Evolutionary conservation across 2,797 vertebrate species (phyloP), one percentile per base, ranked within the genome.

Genomic region (Helostoma temminkii): DNA sequence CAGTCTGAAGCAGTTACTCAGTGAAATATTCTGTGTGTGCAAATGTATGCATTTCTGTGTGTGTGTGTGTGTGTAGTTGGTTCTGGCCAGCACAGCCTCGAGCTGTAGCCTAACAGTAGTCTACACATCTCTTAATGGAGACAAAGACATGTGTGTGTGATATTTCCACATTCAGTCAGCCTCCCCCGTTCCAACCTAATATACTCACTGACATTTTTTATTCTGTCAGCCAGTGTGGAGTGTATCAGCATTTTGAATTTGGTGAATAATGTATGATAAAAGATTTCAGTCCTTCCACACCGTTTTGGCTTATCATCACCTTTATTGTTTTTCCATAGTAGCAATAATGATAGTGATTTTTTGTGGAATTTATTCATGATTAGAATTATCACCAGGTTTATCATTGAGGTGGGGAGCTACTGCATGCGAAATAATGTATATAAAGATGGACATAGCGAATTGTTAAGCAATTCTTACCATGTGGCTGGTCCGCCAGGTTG

Each of bases 141-240:
- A 84, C 81, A 87, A 84, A 84, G 75, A 47, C 21, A 3, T 80
- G 78, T 82, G 77, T 82, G 77, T 83, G 74, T 80, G 76, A 47
- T 41, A 68, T 22, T 87, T 77, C 78, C 60, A 58, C 45, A 43
- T 58, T 66, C 64, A 25, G 55, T 75, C 56, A 54, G 6, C 57
- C 26, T 12, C 14, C 28, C 14, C 19, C 39, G 7, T 46, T 26
- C 68, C 45, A 8, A 53, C 21, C 36, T 1, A 14, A 54, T 47
- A 0, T 22, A 2, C 56, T 63, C 26, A 2, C 66, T 68, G 47
- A 24, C 64, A 24, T 68, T 22, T 61, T 19, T 30, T 14, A 49
- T 45, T 54, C 41, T 41, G 6, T 63, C 43, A n/a, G 19, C 9
- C 16, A 15, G 11, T 41, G n/a, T n/a, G n/a, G n/a, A n/a, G n/a